These are phyloP conservation scores for Zaprionus lachaisei DNA, from an alignment of 1,140 invertebrate species.

Conservation along the genomic window DNA sequence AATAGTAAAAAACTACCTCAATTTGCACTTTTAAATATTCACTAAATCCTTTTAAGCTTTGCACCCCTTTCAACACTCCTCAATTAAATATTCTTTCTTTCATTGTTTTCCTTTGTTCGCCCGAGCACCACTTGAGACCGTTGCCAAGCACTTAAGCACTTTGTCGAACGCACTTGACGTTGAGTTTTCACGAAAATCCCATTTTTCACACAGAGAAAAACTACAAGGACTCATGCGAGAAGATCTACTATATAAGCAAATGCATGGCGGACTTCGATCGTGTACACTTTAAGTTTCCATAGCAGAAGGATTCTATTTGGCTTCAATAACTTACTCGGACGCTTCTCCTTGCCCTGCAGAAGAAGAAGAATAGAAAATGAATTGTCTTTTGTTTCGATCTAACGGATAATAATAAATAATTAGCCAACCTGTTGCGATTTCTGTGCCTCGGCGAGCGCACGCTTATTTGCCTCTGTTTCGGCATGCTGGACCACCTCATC, in stretches of 20 bases:
- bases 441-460: constrained; percentile 48
- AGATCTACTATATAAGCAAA: constrained; percentile 65
- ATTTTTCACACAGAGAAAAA: constrained; percentile 46
- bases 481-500: constrained; percentile 79
- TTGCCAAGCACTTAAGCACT: constrained; percentile 10
- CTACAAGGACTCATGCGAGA: constrained; percentile 70
- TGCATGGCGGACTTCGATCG: constrained; percentile 69
- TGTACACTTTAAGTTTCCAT: constrained; percentile 63
- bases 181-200: not conserved
- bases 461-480: constrained; percentile 73
- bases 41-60: not conserved
- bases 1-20: not conserved
- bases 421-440: constrained; percentile 82
- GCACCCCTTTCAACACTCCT: not conserved
- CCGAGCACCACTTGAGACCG: not conserved
- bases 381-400: constrained; percentile 5
- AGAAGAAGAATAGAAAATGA: constrained; percentile 33
- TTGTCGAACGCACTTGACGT: not conserved
- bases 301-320: constrained; percentile 21
- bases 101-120: not conserved
- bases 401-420: constrained; percentile 36
- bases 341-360: constrained; percentile 77
- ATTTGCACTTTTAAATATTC: not conserved
- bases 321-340: constrained; percentile 71
- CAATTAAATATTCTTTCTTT: not conserved